A percentile compares a stretch with the other conserved stretches of the same genome.
Evolutionary conservation across 1,140 invertebrate species (phyloP).

Genomic region (Panagrolaimus sp.): DNA sequence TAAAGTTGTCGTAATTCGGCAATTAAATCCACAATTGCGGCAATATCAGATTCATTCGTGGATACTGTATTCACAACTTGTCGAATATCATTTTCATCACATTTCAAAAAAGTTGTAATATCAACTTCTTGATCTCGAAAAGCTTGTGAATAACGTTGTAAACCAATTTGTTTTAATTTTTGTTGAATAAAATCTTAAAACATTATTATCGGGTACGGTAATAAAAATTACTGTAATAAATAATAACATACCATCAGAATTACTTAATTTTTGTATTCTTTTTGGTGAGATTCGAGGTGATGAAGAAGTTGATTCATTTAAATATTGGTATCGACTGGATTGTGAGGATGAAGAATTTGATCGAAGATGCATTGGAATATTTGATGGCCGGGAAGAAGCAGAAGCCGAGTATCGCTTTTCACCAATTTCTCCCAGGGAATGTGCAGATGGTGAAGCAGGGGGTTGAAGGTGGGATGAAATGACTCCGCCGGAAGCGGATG

Average conservation of each 20-base stretch:
- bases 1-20: constrained; percentile 1
- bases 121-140: constrained; percentile 13
- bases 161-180: neutral
- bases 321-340: neutral
- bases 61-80: neutral
- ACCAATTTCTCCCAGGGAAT: constrained; percentile 1
- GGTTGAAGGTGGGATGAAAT: neutral
- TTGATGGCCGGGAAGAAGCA: neutral
- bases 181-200: constrained; percentile 14
- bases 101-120: neutral
- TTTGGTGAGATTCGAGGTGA: neutral
- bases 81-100: constrained; percentile 11
- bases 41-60: neutral
- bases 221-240: neutral
- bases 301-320: neutral
- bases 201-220: neutral
- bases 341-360: neutral
- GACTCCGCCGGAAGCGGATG: neutral
- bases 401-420: neutral
- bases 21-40: neutral
- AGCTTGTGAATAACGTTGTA: neutral
- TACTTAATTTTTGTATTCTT: neutral
- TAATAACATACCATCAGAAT: neutral
- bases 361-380: neutral
- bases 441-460: neutral